Evolutionary conservation across 1,140 invertebrate genomes (phyloP).

Genomic region (Prorops nasuta): DNA sequence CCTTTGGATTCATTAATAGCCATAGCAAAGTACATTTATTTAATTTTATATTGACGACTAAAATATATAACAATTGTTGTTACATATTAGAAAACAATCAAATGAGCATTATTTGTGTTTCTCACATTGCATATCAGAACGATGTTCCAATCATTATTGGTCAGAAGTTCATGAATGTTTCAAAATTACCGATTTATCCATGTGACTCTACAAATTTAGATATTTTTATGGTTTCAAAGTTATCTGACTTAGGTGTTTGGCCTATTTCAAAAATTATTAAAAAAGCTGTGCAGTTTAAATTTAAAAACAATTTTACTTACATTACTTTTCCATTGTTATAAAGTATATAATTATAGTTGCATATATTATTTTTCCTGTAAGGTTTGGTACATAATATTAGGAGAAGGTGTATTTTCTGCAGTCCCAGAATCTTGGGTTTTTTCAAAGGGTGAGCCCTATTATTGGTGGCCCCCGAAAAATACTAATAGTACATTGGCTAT

Average conservation of each 20-base stretch:
- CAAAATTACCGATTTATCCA: slow-evolving; percentile 6
- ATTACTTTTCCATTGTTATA: no score
- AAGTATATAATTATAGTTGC: no score
- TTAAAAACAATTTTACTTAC: no score
- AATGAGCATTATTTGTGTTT: not conserved
- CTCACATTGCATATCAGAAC: not conserved
- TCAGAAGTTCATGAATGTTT: not conserved
- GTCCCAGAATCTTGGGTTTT: no score
- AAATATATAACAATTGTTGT: not conserved
- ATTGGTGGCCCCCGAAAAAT: no score
- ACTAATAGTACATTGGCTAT: no score
- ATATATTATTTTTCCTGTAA: no score
- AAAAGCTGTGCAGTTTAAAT: no score
- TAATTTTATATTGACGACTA: not conserved
- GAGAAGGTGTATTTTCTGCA: no score
- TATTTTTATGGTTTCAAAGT: not conserved
- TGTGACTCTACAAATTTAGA: not conserved
- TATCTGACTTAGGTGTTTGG: not conserved
- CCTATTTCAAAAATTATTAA: no score
- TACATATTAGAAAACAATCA: not conserved
- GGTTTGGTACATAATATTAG: no score
- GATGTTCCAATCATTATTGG: not conserved
- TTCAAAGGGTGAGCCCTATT: no score
- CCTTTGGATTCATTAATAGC: not conserved
- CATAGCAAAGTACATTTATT: not conserved